Percentiles rank a stretch among this genome's conserved stretches.
Evolutionary conservation across 2,888 invertebrate genomes (phyloP).

Genomic region (Cataglyphis albicans): DNA sequence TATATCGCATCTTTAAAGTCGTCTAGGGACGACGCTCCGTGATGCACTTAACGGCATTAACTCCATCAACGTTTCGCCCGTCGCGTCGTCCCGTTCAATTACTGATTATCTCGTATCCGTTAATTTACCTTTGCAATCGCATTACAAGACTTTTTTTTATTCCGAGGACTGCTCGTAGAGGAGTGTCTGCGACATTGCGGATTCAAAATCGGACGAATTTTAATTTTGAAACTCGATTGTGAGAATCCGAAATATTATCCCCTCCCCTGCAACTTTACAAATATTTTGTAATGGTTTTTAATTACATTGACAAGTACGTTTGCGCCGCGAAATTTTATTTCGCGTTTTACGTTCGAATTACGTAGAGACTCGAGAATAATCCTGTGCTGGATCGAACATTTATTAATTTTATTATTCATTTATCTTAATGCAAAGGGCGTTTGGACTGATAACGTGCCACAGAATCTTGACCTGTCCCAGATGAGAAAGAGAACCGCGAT

Average conservation of each 20-base stretch:
- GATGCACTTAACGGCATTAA: slow-evolving; percentile 29
- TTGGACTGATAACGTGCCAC: neutral
- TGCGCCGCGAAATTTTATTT: neutral
- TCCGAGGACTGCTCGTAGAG: neutral
- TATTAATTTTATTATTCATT: neutral
- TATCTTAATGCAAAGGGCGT: neutral
- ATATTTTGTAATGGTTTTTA: neutral
- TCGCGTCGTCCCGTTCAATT: slow-evolving; percentile 16
- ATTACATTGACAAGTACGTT: neutral
- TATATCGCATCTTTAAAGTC: slow-evolving; percentile 39
- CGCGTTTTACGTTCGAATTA: neutral
- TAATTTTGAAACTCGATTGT: neutral
- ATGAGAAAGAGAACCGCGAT: slow-evolving; percentile 57
- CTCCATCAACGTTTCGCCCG: slow-evolving; percentile 20
- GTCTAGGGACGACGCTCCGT: slow-evolving; percentile 20
- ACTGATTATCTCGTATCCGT: slow-evolving; percentile 39
- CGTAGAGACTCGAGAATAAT: neutral
- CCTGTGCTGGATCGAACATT: neutral
- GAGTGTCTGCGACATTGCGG: neutral
- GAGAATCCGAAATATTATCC: neutral
- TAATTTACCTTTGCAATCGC: slow-evolving; percentile 10
- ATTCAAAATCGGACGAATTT: neutral
- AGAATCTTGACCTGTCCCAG: neutral
- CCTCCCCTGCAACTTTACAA: neutral
- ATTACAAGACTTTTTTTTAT: neutral